Percentiles rank a stretch among this genome's conserved stretches.
Conservation (phyloP, 2,888 invertebrate genomes). For the Phlogophora meticulosa region DNA sequence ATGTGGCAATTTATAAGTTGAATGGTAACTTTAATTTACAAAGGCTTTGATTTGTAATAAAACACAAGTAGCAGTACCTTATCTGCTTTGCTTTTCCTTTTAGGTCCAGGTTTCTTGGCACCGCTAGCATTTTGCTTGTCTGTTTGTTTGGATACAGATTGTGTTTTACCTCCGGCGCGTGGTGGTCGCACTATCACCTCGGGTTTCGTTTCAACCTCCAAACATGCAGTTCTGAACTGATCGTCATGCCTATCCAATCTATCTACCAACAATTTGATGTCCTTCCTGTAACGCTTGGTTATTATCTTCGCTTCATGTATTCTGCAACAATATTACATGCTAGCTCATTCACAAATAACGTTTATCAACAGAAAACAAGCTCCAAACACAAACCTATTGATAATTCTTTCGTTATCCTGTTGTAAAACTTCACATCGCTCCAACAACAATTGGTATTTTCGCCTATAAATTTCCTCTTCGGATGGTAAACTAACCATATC, state of each 20-base stretch:
- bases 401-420: conserved; percentile 94
- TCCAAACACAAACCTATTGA: conserved; percentile 90
- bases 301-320: conserved; percentile 94
- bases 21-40: background rate
- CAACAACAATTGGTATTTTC: conserved; percentile 93
- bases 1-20: background rate
- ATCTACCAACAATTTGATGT: conserved; percentile 93
- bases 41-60: background rate
- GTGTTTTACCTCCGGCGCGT: conserved; percentile 76
- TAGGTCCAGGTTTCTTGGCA: conserved; percentile 85
- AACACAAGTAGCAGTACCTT: conserved; percentile 79
- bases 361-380: conserved; percentile 61
- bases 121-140: conserved; percentile 80
- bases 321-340: conserved; percentile 80
- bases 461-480: conserved; percentile 93
- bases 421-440: conserved; percentile 94
- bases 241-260: conserved; percentile 93
- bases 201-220: conserved; percentile 90
- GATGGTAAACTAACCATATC: conserved; percentile 90
- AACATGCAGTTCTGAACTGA: conserved; percentile 92
- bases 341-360: conserved; percentile 59
- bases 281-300: conserved; percentile 92
- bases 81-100: conserved; percentile 92
- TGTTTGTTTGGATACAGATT: conserved; percentile 74
- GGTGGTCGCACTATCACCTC: conserved; percentile 74